These are phyloP conservation scores for Calcarius lapponicus DNA, from an alignment of 2,797 vertebrate species.

Conservation along the genomic window DNA sequence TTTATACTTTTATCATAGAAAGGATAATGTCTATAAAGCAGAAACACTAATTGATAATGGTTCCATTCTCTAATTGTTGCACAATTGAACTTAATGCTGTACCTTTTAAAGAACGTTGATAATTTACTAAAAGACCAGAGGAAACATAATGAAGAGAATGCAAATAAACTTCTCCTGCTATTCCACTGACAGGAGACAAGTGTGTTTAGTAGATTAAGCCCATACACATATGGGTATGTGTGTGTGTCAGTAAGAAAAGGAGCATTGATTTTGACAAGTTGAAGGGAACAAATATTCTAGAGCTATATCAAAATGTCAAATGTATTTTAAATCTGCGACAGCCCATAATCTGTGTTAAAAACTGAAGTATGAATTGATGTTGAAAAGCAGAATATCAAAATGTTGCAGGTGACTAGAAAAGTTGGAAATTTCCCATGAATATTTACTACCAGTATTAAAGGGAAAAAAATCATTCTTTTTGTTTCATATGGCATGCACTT, in stretches of 20 bases:
- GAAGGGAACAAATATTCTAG: conserved; percentile 20
- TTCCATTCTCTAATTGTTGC: neutral
- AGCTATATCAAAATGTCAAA: conserved; percentile 22
- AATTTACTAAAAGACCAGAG: neutral
- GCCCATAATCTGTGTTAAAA: conserved; percentile 21
- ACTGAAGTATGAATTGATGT: neutral
- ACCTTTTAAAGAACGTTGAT: neutral
- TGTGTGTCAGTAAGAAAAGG: neutral
- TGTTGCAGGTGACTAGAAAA: neutral
- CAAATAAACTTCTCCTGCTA: neutral
- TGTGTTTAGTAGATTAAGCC: neutral
- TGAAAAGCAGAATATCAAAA: conserved; percentile 18
- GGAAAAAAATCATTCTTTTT: neutral
- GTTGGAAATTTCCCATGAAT: neutral
- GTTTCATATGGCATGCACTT: neutral
- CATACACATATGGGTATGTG: neutral
- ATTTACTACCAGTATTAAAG: neutral
- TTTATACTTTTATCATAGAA: neutral
- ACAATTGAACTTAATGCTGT: neutral
- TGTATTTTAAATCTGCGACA: conserved; percentile 25
- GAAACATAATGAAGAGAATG: conserved; percentile 1
- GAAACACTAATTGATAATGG: neutral
- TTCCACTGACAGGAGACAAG: neutral
- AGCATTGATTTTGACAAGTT: conserved; percentile 51
- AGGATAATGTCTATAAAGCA: neutral